These are phyloP conservation scores for Mellivora capensis DNA, from an alignment of 2,113 vertebrate species.

Conservation along the genomic window DNA sequence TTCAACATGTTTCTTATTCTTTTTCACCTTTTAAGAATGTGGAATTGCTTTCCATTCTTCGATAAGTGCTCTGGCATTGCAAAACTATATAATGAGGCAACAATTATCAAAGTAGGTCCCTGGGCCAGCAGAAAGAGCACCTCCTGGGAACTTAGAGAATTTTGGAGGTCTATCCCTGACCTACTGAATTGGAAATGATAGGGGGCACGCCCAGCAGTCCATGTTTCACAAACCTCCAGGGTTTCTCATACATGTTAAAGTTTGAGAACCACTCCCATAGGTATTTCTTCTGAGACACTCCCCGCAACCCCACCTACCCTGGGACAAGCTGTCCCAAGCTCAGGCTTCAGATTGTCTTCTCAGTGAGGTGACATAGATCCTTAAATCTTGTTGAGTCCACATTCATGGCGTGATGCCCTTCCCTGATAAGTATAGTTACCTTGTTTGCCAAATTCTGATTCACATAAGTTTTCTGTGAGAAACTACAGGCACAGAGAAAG, in stretches of 20 bases:
- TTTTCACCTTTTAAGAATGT: background rate
- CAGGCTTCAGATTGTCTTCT: background rate
- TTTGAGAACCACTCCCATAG: background rate
- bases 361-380: background rate
- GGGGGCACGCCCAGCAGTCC: accelerated
- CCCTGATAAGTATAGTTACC: background rate
- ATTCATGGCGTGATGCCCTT: accelerated
- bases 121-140: background rate
- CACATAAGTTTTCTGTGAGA: background rate
- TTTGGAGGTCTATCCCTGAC: no score
- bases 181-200: background rate
- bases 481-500: background rate
- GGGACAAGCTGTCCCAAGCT: no score
- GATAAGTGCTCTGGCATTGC: background rate
- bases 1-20: background rate
- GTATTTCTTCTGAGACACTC: background rate
- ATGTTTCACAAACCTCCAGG: accelerated
- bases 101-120: background rate
- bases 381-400: background rate
- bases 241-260: background rate
- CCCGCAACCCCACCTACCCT: accelerated
- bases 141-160: background rate
- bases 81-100: background rate
- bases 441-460: background rate
- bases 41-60: background rate